Evolutionary conservation across 2,113 vertebrate species (phyloP).

Genomic region (Cyprinodon brontotheroides): DNA sequence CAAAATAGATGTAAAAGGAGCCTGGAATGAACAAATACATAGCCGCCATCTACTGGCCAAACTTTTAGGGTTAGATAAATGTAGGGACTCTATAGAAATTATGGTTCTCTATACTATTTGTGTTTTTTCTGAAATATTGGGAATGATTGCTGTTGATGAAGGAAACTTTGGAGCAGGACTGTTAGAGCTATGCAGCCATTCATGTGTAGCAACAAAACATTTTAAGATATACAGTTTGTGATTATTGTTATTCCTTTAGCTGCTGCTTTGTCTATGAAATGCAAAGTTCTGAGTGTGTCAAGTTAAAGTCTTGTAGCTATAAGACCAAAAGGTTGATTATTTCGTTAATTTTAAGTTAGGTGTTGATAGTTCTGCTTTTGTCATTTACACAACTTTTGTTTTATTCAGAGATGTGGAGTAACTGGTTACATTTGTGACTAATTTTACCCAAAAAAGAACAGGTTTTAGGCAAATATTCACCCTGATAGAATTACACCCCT

Average conservation of each 20-base stretch:
- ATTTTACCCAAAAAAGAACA: no score
- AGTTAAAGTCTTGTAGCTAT: background rate
- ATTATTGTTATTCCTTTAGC: constrained; percentile 52
- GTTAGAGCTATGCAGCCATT: constrained; percentile 51
- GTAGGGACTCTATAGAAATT: background rate
- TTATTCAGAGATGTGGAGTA: no score
- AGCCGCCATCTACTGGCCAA: constrained; percentile 50
- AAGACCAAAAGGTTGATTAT: background rate
- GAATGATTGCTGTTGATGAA: constrained; percentile 16
- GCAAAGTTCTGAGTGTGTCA: background rate
- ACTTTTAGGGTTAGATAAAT: background rate
- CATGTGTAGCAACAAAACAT: constrained; percentile 30
- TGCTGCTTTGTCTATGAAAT: constrained; percentile 34
- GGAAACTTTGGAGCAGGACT: constrained; percentile 41
- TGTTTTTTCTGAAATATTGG: background rate
- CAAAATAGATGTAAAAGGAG: background rate
- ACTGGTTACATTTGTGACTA: no score
- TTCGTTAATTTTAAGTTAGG: background rate
- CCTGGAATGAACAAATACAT: background rate
- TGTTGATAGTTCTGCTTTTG: background rate
- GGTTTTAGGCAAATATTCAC: no score
- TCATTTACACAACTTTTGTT: background rate
- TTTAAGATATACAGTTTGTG: no score
- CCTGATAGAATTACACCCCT: no score
- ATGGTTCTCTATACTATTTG: no score